Conservation (phyloP, 1,140 invertebrate genomes). For the Zaprionus ghesquierei region DNA sequence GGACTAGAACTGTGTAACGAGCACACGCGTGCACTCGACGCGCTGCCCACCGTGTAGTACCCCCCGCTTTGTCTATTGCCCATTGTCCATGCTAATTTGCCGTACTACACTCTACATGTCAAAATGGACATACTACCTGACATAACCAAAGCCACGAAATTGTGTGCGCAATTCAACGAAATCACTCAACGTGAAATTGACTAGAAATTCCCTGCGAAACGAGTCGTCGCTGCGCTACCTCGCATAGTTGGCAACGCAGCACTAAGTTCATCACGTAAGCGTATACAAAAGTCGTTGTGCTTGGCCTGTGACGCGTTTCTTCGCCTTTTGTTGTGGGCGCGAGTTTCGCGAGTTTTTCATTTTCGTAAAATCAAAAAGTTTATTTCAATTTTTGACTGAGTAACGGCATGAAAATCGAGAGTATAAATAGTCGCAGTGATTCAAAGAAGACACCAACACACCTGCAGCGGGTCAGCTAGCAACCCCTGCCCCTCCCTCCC, state of each 20-base stretch:
- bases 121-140: conserved; percentile 46
- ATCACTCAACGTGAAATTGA: conserved; percentile 69
- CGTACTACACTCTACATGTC: conserved; percentile 52
- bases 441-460: conserved; percentile 56
- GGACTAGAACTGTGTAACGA: conserved; percentile 24
- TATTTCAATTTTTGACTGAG: conserved; percentile 51
- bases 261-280: background rate
- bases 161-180: conserved; percentile 62
- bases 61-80: conserved; percentile 32
- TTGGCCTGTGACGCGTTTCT: background rate
- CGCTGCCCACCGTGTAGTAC: background rate
- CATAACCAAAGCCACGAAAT: conserved; percentile 14
- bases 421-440: conserved; percentile 74
- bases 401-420: conserved; percentile 70
- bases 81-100: conserved; percentile 57
- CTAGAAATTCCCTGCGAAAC: background rate
- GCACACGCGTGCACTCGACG: conserved; percentile 33
- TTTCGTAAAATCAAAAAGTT: conserved; percentile 52
- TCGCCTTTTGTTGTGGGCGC: conserved; percentile 35
- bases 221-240: background rate
- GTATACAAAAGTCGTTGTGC: background rate
- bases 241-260: background rate
- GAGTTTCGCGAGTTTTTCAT: conserved; percentile 24
- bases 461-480: conserved; percentile 49
- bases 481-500: background rate